Evolutionary conservation across 2,113 vertebrate genomes (phyloP), one percentile per base, ranked within the genome.

Genomic region (Scophthalmus maximus): DNA sequence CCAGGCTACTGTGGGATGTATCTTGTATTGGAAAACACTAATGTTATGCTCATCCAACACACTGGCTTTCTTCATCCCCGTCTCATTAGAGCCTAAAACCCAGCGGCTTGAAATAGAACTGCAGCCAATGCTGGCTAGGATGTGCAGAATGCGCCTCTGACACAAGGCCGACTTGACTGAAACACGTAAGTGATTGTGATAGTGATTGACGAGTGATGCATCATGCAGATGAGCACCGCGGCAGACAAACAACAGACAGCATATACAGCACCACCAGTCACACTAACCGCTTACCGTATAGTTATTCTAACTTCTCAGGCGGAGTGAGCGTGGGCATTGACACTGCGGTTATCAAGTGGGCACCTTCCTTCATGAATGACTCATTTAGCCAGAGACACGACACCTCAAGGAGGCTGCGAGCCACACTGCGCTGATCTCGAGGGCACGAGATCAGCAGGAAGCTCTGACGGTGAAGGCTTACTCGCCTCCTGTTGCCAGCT

Each of bases 301-400:
- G 44, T 36, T 68, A 14, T 50, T 51, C 52, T 20, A 18, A 52
- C 30, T 44, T 66, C 57, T 47, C 49, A 49, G 20, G 12, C 40
- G 22, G 69, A 50, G 17, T 8, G 22, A 68, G 65, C 46, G 64
- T 49, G 32, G 68, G 53, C 26, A 52, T 20, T 34, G 56, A 51
- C 34, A 56, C 44, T 47, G 44, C 68, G 64, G 42, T 58, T 76
- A 61, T 56, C 17, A 61, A 65, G 61, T 62, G 58, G 69, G 57
- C 73, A 66, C 57, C 79, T 75, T 82, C 68, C 40, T 60, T 83
- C 36, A 52, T 26, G 40, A 40, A 64, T 76, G 68, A 77, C 29
- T 77, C 75, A 76, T 26, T 66, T 60, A 58, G 70, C 68, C 57
- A 23, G 62, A 80, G 32, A 62, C 56, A 49, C 34, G 23, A 49